A percentile compares a stretch with the other conserved stretches of the same genome.
Evolutionary conservation across 2,888 invertebrate genomes (phyloP).

Genomic region (Cantharis lateralis): DNA sequence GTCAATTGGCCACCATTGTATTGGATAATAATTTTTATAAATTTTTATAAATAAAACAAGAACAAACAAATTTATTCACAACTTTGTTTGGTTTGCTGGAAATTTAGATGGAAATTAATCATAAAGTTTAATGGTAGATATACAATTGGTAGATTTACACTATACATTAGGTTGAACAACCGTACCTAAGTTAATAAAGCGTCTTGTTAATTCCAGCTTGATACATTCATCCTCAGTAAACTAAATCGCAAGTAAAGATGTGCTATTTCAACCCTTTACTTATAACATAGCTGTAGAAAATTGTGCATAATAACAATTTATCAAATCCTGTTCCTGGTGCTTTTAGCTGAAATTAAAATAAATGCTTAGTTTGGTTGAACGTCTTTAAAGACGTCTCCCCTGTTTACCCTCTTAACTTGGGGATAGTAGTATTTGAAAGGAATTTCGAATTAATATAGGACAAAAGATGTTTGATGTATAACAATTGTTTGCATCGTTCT

Average conservation of each 20-base stretch:
- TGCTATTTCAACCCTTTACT: slow-evolving; percentile 10
- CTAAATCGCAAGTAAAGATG: slow-evolving; percentile 9
- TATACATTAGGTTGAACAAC: slow-evolving; percentile 5
- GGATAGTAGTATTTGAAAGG: neutral
- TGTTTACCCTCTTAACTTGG: slow-evolving; percentile 14
- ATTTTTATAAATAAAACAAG: neutral
- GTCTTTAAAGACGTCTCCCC: slow-evolving; percentile 20
- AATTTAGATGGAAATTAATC: neutral
- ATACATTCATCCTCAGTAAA: slow-evolving; percentile 15
- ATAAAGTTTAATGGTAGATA: neutral
- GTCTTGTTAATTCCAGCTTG: slow-evolving; percentile 10
- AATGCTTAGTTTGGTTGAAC: slow-evolving; percentile 25
- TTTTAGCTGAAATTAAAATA: slow-evolving; percentile 27
- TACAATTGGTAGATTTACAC: slow-evolving; percentile 1
- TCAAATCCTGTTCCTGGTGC: slow-evolving; percentile 21
- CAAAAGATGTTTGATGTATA: slow-evolving; percentile 22
- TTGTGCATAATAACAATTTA: slow-evolving; percentile 28
- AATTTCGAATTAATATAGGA: slow-evolving; percentile 16
- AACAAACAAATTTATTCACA: neutral
- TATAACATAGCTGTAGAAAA: slow-evolving; percentile 15
- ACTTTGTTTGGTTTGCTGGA: neutral
- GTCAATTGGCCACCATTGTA: neutral
- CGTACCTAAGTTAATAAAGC: slow-evolving; percentile 9
- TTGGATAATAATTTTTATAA: neutral
- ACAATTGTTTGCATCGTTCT: slow-evolving; percentile 9